Percentiles rank a stretch among this genome's conserved stretches.
Conservation (phyloP, 2,113 vertebrate genomes). For the Ovibos moschatus region DNA sequence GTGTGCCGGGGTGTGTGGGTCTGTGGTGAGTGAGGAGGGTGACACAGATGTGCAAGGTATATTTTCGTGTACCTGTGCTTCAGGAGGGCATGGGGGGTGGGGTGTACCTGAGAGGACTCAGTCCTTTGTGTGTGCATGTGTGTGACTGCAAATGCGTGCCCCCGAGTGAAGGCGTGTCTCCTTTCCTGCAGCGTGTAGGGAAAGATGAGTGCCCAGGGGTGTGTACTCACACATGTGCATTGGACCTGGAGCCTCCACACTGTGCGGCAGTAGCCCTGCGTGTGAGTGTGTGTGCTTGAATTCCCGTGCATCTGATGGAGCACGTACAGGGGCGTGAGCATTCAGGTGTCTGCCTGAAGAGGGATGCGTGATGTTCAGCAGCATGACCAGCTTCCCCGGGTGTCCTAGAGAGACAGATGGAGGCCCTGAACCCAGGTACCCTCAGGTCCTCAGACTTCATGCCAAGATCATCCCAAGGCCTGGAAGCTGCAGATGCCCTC, state of each 20-base stretch:
- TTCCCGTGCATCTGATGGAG: fast-evolving
- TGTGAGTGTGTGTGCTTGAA: too few species aligned
- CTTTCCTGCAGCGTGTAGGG: not conserved
- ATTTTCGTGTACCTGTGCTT: not conserved
- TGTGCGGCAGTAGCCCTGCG: not conserved
- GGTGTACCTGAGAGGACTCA: not conserved
- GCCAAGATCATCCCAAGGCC: not conserved
- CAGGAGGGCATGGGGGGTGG: fast-evolving
- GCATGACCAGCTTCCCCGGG: not conserved
- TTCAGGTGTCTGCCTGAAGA: not conserved
- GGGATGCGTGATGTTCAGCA: not conserved
- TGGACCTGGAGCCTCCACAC: not conserved
- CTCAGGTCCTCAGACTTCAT: not conserved
- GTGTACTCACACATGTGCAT: not conserved
- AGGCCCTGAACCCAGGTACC: not conserved
- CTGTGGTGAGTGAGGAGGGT: too few species aligned
- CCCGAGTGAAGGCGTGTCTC: not conserved
- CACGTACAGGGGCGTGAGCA: fast-evolving
- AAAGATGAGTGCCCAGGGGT: fast-evolving
- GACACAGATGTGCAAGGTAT: fast-evolving
- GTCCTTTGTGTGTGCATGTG: not conserved
- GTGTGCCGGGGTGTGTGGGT: fast-evolving
- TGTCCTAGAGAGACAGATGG: not conserved
- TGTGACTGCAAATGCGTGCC: too few species aligned
- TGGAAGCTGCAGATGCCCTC: not conserved